Conservation (phyloP, 1,140 invertebrate genomes). For the Trachelipus rathkii region DNA sequence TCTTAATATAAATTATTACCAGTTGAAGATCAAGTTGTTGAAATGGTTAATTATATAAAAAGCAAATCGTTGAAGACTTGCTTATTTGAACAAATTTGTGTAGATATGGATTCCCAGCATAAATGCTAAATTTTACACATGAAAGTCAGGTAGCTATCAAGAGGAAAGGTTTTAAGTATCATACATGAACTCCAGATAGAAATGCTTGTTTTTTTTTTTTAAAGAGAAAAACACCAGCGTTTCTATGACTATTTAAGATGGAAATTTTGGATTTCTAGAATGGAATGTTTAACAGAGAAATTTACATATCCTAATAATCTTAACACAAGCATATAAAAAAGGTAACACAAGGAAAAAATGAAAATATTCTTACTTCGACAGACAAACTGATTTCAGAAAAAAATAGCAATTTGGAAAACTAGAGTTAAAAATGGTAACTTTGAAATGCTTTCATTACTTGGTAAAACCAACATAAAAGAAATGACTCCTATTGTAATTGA, state of each 20-base stretch:
- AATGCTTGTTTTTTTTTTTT: slow-evolving; percentile 17
- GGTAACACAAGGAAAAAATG: slow-evolving; percentile 16
- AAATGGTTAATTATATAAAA: too few species aligned
- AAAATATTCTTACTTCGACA: slow-evolving; percentile 28
- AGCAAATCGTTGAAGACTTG: too few species aligned
- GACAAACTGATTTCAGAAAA: slow-evolving; percentile 20
- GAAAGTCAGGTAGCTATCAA: too few species aligned
- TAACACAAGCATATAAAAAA: slow-evolving; percentile 2
- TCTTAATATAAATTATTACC: too few species aligned
- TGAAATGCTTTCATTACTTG: background rate
- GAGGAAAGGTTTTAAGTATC: too few species aligned
- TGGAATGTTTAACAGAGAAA: slow-evolving; percentile 20
- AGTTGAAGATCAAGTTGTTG: too few species aligned
- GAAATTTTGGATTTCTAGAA: slow-evolving; percentile 5
- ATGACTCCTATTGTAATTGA: slow-evolving; percentile 18
- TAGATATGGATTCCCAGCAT: too few species aligned
- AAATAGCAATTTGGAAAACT: slow-evolving; percentile 24
- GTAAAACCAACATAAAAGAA: slow-evolving; percentile 12
- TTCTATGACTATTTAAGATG: background rate
- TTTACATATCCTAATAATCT: slow-evolving; percentile 17
- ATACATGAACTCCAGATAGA: background rate
- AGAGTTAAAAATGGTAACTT: slow-evolving; percentile 6
- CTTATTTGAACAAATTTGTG: too few species aligned
- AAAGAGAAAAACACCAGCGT: background rate
- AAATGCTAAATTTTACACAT: too few species aligned